A percentile compares a stretch with the other conserved stretches of the same genome.
phyloP scores from a whole-genome alignment of 2,113 vertebrate species.

The Mystacornis crossleyi region DNA sequence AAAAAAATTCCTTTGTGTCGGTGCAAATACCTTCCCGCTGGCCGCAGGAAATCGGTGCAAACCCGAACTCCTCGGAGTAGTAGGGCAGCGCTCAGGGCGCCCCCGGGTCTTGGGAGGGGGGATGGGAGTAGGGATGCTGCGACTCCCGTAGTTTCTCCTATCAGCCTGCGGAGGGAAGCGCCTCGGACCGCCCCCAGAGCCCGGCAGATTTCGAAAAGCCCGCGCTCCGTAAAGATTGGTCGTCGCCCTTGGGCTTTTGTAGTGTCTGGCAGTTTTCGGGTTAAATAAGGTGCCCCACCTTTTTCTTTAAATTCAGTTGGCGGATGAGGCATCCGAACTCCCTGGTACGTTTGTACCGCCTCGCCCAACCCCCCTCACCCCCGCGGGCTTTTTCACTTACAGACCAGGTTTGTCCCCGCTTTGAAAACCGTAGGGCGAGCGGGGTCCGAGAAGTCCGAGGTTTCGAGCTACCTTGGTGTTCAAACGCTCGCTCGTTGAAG shows the following conservation, averaged over 20 bases:
- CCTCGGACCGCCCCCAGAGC: neutral
- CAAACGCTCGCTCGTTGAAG: fast-evolving
- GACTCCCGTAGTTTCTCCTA: fast-evolving
- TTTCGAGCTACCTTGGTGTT: neutral
- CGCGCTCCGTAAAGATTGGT: neutral
- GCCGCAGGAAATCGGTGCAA: fast-evolving
- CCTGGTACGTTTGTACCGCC: neutral
- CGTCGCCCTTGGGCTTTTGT: fast-evolving
- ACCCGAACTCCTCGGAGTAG: fast-evolving
- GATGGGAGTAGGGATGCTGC: fast-evolving
- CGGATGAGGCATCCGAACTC: neutral
- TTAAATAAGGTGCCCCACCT: neutral
- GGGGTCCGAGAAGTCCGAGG: fast-evolving
- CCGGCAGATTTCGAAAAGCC: neutral
- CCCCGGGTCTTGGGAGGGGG: fast-evolving
- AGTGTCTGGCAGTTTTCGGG: neutral
- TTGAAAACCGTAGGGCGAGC: fast-evolving
- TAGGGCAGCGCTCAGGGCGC: fast-evolving
- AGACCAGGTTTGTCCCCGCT: fast-evolving
- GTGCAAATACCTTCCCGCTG: fast-evolving
- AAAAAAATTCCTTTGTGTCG: fast-evolving
- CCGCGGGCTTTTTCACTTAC: fast-evolving
- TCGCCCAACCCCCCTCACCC: fast-evolving
- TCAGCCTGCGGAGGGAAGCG: fast-evolving
- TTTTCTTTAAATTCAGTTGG: neutral